Evolutionary conservation across 2,888 invertebrate genomes (phyloP).

Genomic region (Spisula solida): DNA sequence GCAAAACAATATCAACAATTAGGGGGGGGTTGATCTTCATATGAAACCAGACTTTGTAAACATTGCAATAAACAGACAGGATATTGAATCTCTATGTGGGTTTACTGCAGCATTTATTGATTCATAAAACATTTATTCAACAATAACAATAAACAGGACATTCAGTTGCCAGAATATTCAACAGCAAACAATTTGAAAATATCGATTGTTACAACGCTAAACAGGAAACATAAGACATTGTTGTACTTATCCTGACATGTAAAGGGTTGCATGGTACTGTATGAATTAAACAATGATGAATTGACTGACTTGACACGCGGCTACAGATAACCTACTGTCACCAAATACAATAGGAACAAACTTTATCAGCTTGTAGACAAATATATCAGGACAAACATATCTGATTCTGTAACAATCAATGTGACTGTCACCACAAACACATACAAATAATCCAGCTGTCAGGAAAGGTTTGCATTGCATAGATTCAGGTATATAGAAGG

Average conservation of each 20-base stretch:
- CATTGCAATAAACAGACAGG: background rate
- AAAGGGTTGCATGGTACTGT: background rate
- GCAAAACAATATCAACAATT: background rate
- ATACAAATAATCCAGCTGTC: background rate
- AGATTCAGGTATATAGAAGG: background rate
- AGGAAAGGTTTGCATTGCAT: background rate
- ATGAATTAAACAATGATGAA: conserved; percentile 4
- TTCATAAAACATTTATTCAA: background rate
- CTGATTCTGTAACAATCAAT: background rate
- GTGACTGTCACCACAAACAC: background rate
- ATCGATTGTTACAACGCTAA: background rate
- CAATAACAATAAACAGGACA: background rate
- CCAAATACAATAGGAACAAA: background rate
- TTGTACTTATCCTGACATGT: background rate
- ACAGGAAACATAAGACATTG: background rate
- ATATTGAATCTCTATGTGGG: background rate
- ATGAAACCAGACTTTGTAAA: background rate
- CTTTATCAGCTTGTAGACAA: background rate
- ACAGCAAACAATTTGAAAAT: background rate
- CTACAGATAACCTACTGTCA: background rate
- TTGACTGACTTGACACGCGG: background rate
- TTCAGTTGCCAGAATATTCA: conserved; percentile 9
- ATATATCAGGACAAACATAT: background rate
- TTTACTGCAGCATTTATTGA: background rate
- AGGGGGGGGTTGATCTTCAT: background rate